A percentile compares a stretch with the other conserved stretches of the same genome.
phyloP scores from a whole-genome alignment of 2,113 vertebrate species.

The Proteles cristata region DNA sequence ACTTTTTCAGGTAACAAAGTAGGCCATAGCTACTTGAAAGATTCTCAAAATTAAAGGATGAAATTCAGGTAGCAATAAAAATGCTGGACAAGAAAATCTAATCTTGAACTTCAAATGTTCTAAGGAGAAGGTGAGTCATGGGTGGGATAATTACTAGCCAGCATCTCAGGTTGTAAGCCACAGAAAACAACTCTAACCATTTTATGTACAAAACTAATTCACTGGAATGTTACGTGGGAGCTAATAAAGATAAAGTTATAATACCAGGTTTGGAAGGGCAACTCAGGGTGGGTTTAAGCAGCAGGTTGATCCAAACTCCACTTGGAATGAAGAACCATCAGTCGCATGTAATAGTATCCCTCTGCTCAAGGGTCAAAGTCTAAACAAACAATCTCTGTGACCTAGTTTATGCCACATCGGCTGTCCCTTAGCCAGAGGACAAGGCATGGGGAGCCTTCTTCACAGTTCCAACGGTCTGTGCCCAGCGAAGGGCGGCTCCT shows the following conservation, averaged over 20 bases:
- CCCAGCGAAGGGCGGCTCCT: neutral
- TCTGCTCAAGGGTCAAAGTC: neutral
- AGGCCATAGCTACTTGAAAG: neutral
- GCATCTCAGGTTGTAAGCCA: neutral
- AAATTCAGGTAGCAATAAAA: neutral
- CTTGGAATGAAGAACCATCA: neutral
- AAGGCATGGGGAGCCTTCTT: neutral
- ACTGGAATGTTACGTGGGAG: neutral
- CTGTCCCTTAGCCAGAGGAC: neutral
- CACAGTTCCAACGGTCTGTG: neutral
- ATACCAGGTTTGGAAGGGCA: neutral
- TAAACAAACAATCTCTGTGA: neutral
- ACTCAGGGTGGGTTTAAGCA: neutral
- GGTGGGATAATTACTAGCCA: neutral
- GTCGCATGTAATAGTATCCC: neutral
- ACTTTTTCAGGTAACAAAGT: neutral
- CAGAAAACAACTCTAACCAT: neutral
- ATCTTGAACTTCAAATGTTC: neutral
- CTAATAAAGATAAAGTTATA: neutral
- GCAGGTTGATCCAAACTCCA: neutral
- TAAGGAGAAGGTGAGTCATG: neutral
- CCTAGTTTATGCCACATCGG: neutral
- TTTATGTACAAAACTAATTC: neutral
- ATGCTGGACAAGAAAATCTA: neutral
- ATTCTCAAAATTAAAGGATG: neutral